Percentiles rank a stretch among this genome's conserved stretches.
phyloP scores from a whole-genome alignment of 2,888 invertebrate genomes.

The Andricus curvator region DNA sequence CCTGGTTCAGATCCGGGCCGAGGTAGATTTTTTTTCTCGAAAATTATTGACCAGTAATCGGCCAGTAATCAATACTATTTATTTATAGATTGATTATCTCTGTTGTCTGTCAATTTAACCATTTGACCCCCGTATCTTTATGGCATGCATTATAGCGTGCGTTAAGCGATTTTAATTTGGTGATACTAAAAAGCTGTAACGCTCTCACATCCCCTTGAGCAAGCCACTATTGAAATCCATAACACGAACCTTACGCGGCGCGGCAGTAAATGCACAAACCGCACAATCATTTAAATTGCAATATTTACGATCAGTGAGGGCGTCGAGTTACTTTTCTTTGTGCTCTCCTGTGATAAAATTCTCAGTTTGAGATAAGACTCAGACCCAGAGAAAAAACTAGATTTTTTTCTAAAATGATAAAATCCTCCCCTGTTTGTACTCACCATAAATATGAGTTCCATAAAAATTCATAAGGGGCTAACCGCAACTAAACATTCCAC shows the following conservation, averaged over 20 bases:
- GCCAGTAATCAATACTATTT: not conserved
- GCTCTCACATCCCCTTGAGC: not conserved
- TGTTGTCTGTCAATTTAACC: not conserved
- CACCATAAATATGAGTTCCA: not conserved
- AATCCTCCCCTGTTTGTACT: not conserved
- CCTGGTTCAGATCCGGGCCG: too few relatives aligned
- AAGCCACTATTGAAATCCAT: not conserved
- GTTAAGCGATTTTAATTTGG: slow-evolving; percentile 67
- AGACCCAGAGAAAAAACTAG: not conserved
- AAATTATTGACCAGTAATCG: too few relatives aligned
- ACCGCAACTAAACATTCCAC: not conserved
- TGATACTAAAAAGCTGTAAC: slow-evolving; percentile 43
- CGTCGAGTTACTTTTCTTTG: slow-evolving; percentile 39
- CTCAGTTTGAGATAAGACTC: slow-evolving; percentile 18
- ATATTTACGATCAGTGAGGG: slow-evolving; percentile 64
- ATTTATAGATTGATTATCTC: not conserved
- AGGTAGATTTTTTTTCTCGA: too few relatives aligned
- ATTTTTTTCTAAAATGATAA: not conserved
- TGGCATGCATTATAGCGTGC: slow-evolving; percentile 54
- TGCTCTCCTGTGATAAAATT: slow-evolving; percentile 47
- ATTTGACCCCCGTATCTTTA: slow-evolving; percentile 42
- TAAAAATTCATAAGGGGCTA: slow-evolving; percentile 32
- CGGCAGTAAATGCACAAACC: slow-evolving; percentile 44
- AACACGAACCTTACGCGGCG: not conserved
- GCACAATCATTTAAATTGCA: slow-evolving; percentile 60